Percentiles rank a stretch among this genome's conserved stretches.
phyloP scores from a whole-genome alignment of 2,888 invertebrate genomes.

The Antheraea assamensis region DNA sequence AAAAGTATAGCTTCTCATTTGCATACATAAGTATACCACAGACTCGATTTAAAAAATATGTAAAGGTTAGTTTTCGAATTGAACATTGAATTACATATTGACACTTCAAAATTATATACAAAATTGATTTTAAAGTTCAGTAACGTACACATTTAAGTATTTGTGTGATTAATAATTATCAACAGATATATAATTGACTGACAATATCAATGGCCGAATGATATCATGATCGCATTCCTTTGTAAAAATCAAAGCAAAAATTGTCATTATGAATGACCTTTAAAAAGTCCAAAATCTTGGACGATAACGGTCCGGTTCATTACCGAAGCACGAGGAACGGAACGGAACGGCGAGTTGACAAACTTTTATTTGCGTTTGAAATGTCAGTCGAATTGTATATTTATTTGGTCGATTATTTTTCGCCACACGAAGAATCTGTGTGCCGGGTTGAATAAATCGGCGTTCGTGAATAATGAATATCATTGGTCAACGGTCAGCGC shows the following conservation, averaged over 20 bases:
- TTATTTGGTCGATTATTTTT: neutral
- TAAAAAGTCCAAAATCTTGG: constrained; percentile 19
- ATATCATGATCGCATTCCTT: too few species aligned
- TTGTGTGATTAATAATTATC: too few species aligned
- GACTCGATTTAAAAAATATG: too few species aligned
- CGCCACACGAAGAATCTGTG: constrained; percentile 9
- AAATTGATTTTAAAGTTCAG: too few species aligned
- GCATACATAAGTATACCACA: too few species aligned
- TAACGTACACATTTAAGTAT: too few species aligned
- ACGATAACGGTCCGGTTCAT: constrained; percentile 1
- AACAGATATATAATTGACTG: too few species aligned
- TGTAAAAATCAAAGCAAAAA: neutral
- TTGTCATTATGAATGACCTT: neutral
- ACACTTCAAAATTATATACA: too few species aligned
- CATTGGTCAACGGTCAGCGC: constrained; percentile 2
- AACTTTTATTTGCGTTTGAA: neutral
- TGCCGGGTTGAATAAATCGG: constrained; percentile 19
- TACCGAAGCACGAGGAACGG: neutral
- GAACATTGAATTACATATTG: too few species aligned
- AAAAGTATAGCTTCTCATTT: too few species aligned
- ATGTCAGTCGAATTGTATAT: neutral
- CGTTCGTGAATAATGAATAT: constrained; percentile 15
- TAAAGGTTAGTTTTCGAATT: too few species aligned
- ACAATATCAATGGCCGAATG: too few species aligned
- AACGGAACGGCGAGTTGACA: neutral